phyloP scores from a whole-genome alignment of 2,888 invertebrate species.

The Oxystoma pomonae region DNA sequence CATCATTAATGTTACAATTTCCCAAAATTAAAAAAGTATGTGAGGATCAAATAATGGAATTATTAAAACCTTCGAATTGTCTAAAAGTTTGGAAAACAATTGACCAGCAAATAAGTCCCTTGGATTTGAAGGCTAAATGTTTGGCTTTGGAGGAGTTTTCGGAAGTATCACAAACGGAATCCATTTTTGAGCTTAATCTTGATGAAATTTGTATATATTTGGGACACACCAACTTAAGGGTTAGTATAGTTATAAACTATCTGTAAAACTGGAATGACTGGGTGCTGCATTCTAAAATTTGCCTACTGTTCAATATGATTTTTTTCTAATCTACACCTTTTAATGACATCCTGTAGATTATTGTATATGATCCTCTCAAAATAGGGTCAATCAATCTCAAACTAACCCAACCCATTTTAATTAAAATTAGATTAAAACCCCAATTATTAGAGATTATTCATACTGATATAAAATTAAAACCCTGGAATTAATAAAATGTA shows the following conservation, averaged over 20 bases:
- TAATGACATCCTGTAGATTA: no score
- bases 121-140: constrained; percentile 42
- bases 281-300: no score
- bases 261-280: background rate
- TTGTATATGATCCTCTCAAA: no score
- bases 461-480: no score
- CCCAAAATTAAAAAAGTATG: constrained; percentile 36
- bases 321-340: no score
- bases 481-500: no score
- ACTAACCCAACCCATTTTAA: no score
- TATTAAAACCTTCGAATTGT: constrained; percentile 35
- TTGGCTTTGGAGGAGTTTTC: constrained; percentile 40
- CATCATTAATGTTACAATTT: constrained; percentile 47
- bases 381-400: no score
- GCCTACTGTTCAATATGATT: no score
- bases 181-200: constrained; percentile 37
- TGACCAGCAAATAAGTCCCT: constrained; percentile 31
- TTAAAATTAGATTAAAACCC: no score
- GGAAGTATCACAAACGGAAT: constrained; percentile 34
- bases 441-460: no score
- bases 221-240: constrained; percentile 38
- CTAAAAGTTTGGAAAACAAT: constrained; percentile 42
- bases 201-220: constrained; percentile 41
- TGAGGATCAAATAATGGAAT: constrained; percentile 31
- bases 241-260: no score